phyloP scores from a whole-genome alignment of 2,888 invertebrate genomes.

The Terebella lapidaria region DNA sequence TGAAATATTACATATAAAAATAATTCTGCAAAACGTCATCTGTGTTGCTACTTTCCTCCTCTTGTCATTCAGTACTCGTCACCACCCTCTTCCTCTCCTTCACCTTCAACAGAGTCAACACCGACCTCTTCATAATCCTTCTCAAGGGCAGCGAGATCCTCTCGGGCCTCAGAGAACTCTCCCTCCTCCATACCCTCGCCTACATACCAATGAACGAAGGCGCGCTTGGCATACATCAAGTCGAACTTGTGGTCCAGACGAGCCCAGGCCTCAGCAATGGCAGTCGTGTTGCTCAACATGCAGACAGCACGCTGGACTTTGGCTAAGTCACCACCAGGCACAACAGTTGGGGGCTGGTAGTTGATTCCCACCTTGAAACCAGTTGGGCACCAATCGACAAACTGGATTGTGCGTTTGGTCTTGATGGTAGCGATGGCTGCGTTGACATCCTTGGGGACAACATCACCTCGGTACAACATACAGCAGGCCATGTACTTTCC shows the following conservation, averaged over 20 bases:
- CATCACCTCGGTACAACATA: no score
- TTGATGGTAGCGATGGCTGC: slow-evolving; percentile 4
- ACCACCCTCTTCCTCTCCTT: slow-evolving; percentile 57
- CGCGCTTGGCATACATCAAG: slow-evolving; percentile 74
- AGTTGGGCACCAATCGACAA: no score
- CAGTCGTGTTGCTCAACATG: slow-evolving; percentile 87
- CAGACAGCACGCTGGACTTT: slow-evolving; percentile 76
- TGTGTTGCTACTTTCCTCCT: no score
- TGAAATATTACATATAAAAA: no score
- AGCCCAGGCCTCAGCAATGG: slow-evolving; percentile 83
- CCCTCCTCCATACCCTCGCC: slow-evolving; percentile 74
- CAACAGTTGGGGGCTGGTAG: no score
- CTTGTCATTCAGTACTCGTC: neutral
- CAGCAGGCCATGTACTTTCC: slow-evolving; percentile 81
- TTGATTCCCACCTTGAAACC: no score
- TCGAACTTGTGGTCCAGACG: slow-evolving; percentile 81
- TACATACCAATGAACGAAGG: slow-evolving; percentile 83
- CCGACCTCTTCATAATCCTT: no score
- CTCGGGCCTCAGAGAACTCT: slow-evolving; percentile 82
- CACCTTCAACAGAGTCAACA: no score
- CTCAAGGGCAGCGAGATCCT: no score
- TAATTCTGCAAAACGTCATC: no score
- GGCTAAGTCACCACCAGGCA: no score
- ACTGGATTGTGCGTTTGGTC: slow-evolving; percentile 1
- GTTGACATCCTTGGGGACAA: slow-evolving; percentile 51